These are phyloP conservation scores for Mobula hypostoma DNA, from an alignment of 2,113 vertebrate genomes.

Conservation along the genomic window DNA sequence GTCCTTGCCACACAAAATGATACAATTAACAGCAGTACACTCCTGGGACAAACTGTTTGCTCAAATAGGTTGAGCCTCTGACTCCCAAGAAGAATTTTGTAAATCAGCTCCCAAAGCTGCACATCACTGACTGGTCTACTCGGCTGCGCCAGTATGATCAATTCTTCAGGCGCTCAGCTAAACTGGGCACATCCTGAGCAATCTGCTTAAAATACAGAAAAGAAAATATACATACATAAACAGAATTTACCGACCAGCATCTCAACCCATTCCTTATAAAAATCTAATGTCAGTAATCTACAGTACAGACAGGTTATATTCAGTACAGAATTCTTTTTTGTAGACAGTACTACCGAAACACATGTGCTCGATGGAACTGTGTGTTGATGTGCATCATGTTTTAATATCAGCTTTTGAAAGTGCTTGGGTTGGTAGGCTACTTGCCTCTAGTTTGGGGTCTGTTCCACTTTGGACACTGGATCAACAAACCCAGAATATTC, in stretches of 20 bases:
- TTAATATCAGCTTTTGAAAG: no score
- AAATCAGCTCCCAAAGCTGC: constrained; percentile 33
- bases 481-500: not conserved
- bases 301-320: not conserved
- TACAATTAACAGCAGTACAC: constrained; percentile 38
- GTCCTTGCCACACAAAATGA: constrained; percentile 37
- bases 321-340: not conserved
- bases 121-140: constrained; percentile 7
- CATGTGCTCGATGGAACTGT: not conserved
- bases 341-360: not conserved
- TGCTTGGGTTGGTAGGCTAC: not conserved
- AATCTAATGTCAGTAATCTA: not conserved
- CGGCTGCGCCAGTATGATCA: not conserved
- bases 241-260: not conserved
- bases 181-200: not conserved
- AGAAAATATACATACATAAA: not conserved
- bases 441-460: not conserved
- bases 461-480: not conserved
- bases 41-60: constrained; percentile 31
- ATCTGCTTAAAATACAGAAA: not conserved
- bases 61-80: constrained; percentile 22
- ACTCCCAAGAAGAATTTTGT: constrained; percentile 30
- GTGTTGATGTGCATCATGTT: not conserved
- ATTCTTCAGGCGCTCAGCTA: constrained; percentile 17
- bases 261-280: not conserved